Conservation (phyloP, 2,888 invertebrate genomes). For the Panzeria rudis region DNA sequence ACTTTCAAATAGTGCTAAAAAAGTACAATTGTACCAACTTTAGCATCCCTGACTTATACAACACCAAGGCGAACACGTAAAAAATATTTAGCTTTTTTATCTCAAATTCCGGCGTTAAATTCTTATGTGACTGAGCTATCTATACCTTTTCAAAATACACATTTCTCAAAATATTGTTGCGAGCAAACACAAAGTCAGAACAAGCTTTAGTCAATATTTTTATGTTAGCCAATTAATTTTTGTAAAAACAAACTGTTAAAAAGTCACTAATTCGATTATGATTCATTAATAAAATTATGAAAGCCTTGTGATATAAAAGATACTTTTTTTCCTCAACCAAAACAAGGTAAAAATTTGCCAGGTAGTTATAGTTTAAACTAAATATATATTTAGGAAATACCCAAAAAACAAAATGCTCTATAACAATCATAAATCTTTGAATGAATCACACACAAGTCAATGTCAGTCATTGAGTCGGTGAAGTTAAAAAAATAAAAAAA, state of each 20-base stretch:
- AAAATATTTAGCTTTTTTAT: too few species aligned
- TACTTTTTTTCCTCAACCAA: background rate
- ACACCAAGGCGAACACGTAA: too few species aligned
- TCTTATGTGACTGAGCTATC: too few species aligned
- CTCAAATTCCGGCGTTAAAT: too few species aligned
- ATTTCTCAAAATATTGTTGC: too few species aligned
- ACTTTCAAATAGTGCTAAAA: too few species aligned
- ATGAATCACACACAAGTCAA: conserved; percentile 39
- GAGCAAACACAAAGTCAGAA: too few species aligned
- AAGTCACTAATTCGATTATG: background rate
- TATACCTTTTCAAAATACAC: too few species aligned
- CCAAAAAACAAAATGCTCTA: background rate
- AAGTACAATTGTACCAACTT: too few species aligned
- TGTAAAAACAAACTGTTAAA: background rate
- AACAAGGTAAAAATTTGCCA: background rate
- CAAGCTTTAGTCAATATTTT: background rate
- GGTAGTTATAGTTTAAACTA: conserved; percentile 25
- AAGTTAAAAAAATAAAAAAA: conserved; percentile 4
- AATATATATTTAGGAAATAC: conserved; percentile 34
- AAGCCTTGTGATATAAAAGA: background rate
- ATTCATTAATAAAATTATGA: conserved; percentile 27
- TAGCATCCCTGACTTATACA: too few species aligned
- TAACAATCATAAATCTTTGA: background rate
- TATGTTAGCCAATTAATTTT: background rate
- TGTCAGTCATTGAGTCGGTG: background rate